phyloP scores from a whole-genome alignment of 2,113 vertebrate genomes.

The Gopherus flavomarginatus region DNA sequence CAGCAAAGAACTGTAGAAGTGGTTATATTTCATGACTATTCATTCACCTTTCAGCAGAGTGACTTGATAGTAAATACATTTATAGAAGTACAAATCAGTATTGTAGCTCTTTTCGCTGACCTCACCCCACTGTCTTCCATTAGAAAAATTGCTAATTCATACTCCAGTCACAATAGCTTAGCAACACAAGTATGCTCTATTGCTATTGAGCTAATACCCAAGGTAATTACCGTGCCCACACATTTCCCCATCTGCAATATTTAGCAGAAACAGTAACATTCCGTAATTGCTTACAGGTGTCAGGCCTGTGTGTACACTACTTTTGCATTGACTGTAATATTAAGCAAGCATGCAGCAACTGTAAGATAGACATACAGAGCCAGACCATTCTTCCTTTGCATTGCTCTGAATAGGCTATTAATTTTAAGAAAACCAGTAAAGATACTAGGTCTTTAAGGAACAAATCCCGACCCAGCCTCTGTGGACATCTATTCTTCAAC shows the following conservation, averaged over 20 bases:
- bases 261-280: not conserved
- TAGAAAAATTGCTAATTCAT: not conserved
- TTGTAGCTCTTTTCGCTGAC: not conserved
- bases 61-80: not conserved
- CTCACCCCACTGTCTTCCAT: not conserved
- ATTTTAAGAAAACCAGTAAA: not conserved
- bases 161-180: not conserved
- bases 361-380: not conserved
- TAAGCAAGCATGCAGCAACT: not conserved
- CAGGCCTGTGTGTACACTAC: not conserved
- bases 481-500: not conserved
- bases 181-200: not conserved
- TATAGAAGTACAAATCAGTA: not conserved
- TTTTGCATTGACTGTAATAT: not conserved
- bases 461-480: not conserved
- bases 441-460: not conserved
- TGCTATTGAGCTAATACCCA: not conserved
- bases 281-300: not conserved
- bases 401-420: not conserved
- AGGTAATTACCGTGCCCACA: not conserved
- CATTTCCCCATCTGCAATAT: not conserved
- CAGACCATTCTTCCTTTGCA: not conserved
- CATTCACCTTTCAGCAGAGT: not conserved
- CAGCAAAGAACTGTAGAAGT: not conserved
- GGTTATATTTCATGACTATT: not conserved